Percentiles rank a stretch among this genome's conserved stretches.
Conservation (phyloP, 2,797 vertebrate genomes). For the Sardinella longiceps region DNA sequence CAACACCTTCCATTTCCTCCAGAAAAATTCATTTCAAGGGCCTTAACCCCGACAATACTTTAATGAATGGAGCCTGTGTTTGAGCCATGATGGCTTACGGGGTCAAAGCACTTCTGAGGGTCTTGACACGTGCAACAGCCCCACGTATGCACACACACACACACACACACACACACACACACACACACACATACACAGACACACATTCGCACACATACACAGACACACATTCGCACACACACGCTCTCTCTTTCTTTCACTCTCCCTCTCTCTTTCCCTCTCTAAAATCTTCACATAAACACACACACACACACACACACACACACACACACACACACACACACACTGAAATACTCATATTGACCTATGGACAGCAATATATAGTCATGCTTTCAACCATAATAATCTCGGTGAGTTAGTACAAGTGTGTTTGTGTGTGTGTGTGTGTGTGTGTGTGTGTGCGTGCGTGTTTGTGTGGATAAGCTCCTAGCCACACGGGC, state of each 20-base stretch:
- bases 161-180: background rate
- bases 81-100: conserved; percentile 39
- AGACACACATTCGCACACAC: background rate
- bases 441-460: conserved; percentile 18
- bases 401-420: background rate
- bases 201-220: background rate
- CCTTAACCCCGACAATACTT: conserved; percentile 53
- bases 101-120: conserved; percentile 38
- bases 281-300: conserved; percentile 22
- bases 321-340: conserved; percentile 5
- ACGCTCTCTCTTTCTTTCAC: too few species aligned
- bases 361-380: background rate
- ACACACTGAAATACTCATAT: background rate
- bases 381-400: background rate
- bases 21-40: conserved; percentile 55
- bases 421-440: background rate
- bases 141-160: background rate
- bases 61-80: conserved; percentile 53
- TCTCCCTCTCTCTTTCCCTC: too few species aligned
- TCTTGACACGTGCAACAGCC: conserved; percentile 28
- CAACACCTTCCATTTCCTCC: conserved; percentile 43
- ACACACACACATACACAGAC: conserved; percentile 18
- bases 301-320: background rate
- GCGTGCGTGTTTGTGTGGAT: conserved; percentile 26
- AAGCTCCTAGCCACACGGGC: conserved; percentile 42